Evolutionary conservation across 1,140 invertebrate genomes (phyloP).

Genomic region (Drosophila dunni): DNA sequence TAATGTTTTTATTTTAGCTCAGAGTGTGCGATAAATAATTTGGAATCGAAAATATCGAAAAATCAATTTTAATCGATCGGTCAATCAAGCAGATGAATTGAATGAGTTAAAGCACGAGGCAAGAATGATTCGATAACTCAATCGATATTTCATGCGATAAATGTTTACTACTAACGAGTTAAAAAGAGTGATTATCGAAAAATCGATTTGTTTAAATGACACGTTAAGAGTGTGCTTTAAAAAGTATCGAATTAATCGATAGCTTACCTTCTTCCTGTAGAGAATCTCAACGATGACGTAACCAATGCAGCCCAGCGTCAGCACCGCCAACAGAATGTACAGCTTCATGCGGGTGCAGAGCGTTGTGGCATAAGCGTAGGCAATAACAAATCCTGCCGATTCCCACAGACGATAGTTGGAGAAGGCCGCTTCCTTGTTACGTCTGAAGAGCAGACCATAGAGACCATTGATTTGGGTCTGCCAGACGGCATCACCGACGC

Average conservation of each 20-base stretch:
- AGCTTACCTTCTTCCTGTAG: constrained; percentile 89
- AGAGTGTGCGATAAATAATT: too few relatives aligned
- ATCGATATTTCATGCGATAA: too few relatives aligned
- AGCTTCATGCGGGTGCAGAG: constrained; percentile 95
- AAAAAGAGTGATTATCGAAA: too few relatives aligned
- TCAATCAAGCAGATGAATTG: too few relatives aligned
- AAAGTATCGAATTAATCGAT: neutral
- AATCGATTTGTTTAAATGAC: neutral
- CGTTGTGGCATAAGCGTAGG: constrained; percentile 94
- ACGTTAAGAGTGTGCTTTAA: too few relatives aligned
- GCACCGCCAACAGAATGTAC: constrained; percentile 92
- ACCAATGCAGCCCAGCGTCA: constrained; percentile 91
- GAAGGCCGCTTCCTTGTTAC: constrained; percentile 97
- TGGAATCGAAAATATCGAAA: too few relatives aligned
- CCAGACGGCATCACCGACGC: constrained; percentile 98
- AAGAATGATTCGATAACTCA: too few relatives aligned
- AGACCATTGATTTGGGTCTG: constrained; percentile 99
- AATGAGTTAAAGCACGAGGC: too few relatives aligned
- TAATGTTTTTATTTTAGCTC: too few relatives aligned
- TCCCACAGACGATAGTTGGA: constrained; percentile 98
- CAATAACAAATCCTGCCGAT: constrained; percentile 95
- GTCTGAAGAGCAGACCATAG: constrained; percentile 95
- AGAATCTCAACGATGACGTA: constrained; percentile 93
- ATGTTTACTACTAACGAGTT: neutral
- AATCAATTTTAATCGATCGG: too few relatives aligned